Evolutionary conservation across 2,888 invertebrate species (phyloP).

Genomic region (Troides aeacus): DNA sequence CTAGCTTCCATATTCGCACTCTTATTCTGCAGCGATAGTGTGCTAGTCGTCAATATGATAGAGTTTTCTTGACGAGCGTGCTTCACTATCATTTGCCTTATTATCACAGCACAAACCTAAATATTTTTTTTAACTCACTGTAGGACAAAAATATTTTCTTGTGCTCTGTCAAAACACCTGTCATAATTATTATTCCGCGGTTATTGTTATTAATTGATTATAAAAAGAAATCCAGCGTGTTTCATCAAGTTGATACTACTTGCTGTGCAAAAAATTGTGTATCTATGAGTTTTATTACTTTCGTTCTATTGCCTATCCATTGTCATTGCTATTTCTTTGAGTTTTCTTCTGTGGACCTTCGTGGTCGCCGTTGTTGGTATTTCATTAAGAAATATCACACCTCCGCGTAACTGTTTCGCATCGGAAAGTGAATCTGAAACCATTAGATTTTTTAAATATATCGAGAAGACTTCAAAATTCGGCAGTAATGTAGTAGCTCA

Average conservation of each 20-base stretch:
- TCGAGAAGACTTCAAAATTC: too few species aligned
- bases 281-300: neutral
- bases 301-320: slow-evolving; percentile 38
- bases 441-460: neutral
- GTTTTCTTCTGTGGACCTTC: slow-evolving; percentile 46
- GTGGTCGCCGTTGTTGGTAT: slow-evolving; percentile 53
- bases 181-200: neutral
- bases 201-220: neutral
- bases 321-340: slow-evolving; percentile 46
- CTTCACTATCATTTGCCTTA: too few species aligned
- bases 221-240: neutral
- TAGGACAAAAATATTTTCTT: too few species aligned
- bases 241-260: neutral
- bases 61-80: too few species aligned
- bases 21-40: too few species aligned
- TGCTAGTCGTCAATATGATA: too few species aligned
- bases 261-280: neutral
- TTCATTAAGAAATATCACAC: slow-evolving; percentile 52
- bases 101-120: too few species aligned
- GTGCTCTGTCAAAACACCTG: neutral
- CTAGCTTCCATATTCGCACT: too few species aligned
- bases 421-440: slow-evolving; percentile 53
- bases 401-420: slow-evolving; percentile 56
- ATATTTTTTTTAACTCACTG: too few species aligned
- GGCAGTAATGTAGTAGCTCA: too few species aligned